A percentile compares a stretch with the other conserved stretches of the same genome.
Evolutionary conservation across 1,140 invertebrate species (phyloP).

Genomic region (Drosophila oshimai): DNA sequence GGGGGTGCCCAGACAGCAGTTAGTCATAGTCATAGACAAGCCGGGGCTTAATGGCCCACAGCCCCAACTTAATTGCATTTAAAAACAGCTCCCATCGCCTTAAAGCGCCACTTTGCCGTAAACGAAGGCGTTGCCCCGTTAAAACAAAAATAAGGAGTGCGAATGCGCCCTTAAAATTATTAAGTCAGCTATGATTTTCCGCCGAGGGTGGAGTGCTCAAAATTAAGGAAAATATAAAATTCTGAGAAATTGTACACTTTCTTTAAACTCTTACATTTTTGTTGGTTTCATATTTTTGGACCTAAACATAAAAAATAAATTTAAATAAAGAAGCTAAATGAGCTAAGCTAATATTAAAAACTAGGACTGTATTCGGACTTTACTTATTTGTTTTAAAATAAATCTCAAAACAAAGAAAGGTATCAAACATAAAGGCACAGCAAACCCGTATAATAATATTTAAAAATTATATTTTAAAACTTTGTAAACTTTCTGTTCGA

Average conservation of each 20-base stretch:
- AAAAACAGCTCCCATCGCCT: constrained; percentile 34
- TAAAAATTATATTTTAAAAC: too few relatives aligned
- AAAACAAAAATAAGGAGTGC: constrained; percentile 6
- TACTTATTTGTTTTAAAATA: too few relatives aligned
- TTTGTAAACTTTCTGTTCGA: too few relatives aligned
- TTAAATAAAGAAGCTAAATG: too few relatives aligned
- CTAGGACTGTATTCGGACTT: too few relatives aligned
- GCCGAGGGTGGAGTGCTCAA: neutral
- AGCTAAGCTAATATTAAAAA: too few relatives aligned
- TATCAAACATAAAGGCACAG: too few relatives aligned
- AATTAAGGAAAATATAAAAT: neutral
- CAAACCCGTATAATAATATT: too few relatives aligned
- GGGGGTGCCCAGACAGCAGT: constrained; percentile 32
- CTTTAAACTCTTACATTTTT: neutral
- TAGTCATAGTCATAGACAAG: constrained; percentile 48
- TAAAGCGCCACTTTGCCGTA: constrained; percentile 40
- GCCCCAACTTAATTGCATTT: constrained; percentile 43
- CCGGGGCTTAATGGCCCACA: constrained; percentile 41
- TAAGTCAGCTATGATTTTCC: constrained; percentile 7
- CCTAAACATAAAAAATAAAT: too few relatives aligned
- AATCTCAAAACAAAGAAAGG: too few relatives aligned
- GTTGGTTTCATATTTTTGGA: too few relatives aligned
- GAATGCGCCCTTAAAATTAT: neutral
- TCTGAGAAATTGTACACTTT: neutral
- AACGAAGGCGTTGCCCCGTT: constrained; percentile 48